Base-by-base conservation (phyloP, 2,113 vertebrate genomes). In the Oostethus manadensis region DNA sequence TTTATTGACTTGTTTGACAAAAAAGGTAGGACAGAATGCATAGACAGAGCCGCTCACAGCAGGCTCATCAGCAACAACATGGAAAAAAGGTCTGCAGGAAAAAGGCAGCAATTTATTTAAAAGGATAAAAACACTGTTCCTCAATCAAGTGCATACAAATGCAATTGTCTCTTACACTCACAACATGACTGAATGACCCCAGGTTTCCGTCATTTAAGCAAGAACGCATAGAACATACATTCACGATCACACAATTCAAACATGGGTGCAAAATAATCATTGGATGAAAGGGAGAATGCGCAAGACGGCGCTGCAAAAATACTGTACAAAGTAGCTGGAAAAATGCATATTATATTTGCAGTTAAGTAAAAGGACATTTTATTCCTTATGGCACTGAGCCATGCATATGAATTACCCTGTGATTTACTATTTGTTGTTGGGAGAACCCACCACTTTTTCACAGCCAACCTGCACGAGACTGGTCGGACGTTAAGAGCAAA, bases 1-100 rank as follows among this genome's bases (percentile, higher is more conserved):
- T 89, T 88, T 81, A 87, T 88, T 87, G 64, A 80, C 60, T 56
- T 73, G 68, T 74, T 78, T 69, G 74, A 88, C 81, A 90, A 88
- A 89, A 77, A 77, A 83, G 78, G 71, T 75, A 73, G 78, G 64
- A 80, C 60, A 86, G 80, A 84, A 89, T 82, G 82, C 87, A 87
- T 82, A 86, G 79, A 76, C 71, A 13, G 71, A 79, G 86, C 64
- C 78, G 61, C 70, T 74, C 66, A 62, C 51, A 72, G 58, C 15
- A 13, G 60, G 64, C 74, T 80, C 73, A 61, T 66, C 67, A 62
- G 53, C 72, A 65, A 76, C 56, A 58, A 64, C 69, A 65, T 64
- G 62, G 53, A 51, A 49, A 50, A 49, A 23, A 45, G 47, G 4
- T 26, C 18, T 42, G 70, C 64, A 58, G 57, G 57, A 33, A 74